These are phyloP conservation scores for Luperina testacea DNA, from an alignment of 2,888 invertebrate genomes.

Conservation along the genomic window DNA sequence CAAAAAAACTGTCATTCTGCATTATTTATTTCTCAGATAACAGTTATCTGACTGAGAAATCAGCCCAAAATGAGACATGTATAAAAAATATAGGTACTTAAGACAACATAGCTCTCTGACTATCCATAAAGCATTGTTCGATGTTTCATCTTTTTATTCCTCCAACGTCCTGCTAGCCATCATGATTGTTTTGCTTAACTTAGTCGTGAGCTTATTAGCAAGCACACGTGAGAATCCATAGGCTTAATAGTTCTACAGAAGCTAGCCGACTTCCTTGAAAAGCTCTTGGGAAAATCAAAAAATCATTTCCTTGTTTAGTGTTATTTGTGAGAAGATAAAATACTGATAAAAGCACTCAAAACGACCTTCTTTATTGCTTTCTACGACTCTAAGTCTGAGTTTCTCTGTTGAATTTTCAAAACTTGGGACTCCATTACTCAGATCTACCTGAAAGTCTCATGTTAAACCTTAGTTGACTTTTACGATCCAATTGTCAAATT, in stretches of 20 bases:
- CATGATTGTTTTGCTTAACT: conserved; percentile 33
- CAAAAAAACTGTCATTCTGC: neutral
- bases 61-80: neutral
- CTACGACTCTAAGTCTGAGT: neutral
- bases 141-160: conserved; percentile 24
- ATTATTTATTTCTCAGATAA: neutral
- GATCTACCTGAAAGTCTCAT: neutral
- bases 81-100: neutral
- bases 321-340: neutral
- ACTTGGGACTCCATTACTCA: neutral
- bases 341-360: neutral
- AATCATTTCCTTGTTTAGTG: neutral
- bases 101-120: neutral
- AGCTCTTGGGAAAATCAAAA: conserved; percentile 9
- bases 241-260: conserved; percentile 3
- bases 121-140: neutral
- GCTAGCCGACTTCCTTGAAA: conserved; percentile 21
- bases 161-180: conserved; percentile 2
- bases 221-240: conserved; percentile 30
- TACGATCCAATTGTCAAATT: neutral
- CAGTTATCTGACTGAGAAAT: neutral
- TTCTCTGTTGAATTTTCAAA: neutral
- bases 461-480: neutral
- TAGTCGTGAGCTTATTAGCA: conserved; percentile 43
- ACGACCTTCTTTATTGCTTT: neutral